Evolutionary conservation across 92 coral and sea anemone species (phyloP).

Genomic region (Nematostella vectensis): DNA sequence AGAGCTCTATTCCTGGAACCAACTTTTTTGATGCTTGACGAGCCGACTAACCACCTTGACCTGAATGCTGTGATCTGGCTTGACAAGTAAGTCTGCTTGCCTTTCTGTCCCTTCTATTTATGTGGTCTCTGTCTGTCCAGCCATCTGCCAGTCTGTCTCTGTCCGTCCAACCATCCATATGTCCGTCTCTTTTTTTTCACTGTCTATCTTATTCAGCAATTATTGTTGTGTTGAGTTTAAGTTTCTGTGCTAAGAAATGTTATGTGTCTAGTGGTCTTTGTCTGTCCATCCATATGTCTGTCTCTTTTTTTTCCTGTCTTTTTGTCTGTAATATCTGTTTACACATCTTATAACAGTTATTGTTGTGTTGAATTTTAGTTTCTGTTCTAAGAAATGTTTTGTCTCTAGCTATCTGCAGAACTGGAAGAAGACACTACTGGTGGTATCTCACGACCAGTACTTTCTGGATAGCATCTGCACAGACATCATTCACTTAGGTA

Average conservation of each 20-base stretch:
- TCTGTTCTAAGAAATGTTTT: no score
- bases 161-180: no score
- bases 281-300: no score
- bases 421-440: constrained; percentile 95
- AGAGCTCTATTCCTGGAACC: constrained; percentile 99
- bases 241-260: no score
- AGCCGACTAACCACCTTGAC: constrained; percentile 97
- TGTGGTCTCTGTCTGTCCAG: neutral
- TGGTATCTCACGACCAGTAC: constrained; percentile 95
- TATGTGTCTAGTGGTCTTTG: no score
- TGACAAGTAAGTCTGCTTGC: constrained; percentile 81
- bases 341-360: no score
- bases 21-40: constrained; percentile 87
- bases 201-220: no score
- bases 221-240: no score
- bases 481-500: constrained; percentile 92
- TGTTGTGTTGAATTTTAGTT: no score
- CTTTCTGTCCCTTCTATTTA: neutral
- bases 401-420: constrained; percentile 95
- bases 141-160: neutral
- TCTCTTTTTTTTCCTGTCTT: no score
- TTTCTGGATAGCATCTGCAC: constrained; percentile 96
- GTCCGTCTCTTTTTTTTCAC: no score
- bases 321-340: no score
- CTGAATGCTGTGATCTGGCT: constrained; percentile 98